Conservation (phyloP, 2,888 invertebrate genomes). For the Mactromeris polynyma region DNA sequence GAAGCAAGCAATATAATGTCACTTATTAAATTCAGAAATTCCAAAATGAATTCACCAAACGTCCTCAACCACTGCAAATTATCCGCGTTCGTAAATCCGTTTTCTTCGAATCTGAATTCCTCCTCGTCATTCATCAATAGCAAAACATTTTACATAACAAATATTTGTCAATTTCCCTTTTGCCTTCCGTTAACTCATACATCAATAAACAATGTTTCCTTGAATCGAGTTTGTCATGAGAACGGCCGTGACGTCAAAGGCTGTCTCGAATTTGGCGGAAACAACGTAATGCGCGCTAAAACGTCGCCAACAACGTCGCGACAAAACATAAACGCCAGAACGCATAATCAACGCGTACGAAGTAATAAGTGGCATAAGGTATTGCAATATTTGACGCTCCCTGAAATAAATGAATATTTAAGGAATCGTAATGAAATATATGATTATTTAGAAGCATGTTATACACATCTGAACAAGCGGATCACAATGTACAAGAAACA, state of each 20-base stretch:
- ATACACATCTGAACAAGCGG: too few relatives aligned
- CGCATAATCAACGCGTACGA: not conserved
- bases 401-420: too few relatives aligned
- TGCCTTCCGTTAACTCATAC: not conserved
- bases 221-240: not conserved
- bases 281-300: not conserved
- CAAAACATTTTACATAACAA: not conserved
- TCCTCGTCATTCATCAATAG: not conserved
- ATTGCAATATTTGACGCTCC: not conserved
- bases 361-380: not conserved
- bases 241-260: constrained; percentile 7
- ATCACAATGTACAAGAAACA: too few relatives aligned
- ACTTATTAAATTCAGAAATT: constrained; percentile 6
- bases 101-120: not conserved
- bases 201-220: not conserved
- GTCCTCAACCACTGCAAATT: not conserved
- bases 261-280: constrained; percentile 15
- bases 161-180: not conserved
- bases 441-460: too few relatives aligned
- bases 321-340: not conserved
- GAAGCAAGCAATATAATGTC: not conserved
- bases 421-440: too few relatives aligned
- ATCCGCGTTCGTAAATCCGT: not conserved
- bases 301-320: constrained; percentile 3
- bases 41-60: not conserved